Base-by-base conservation (phyloP, 1,140 invertebrate genomes). In the Sarcophaga peregrina region DNA sequence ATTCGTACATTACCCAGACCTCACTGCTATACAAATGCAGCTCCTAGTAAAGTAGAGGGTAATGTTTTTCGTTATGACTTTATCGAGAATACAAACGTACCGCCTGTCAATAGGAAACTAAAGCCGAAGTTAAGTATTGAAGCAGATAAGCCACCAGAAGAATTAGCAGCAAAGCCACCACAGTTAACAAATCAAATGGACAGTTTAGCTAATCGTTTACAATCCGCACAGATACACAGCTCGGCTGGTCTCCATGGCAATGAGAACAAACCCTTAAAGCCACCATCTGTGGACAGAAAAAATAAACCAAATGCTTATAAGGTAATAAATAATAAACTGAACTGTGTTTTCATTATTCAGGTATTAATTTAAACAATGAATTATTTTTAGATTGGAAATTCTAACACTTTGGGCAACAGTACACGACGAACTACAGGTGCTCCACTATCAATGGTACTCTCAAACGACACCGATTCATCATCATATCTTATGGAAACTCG, bases 1-100 rank as follows among this genome's bases (percentile, higher is more conserved):
- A 37, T 84, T 15, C 50, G 52, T 15, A 90, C 87, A 5, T 73
- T 90, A 82, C 86, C 87, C 46, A 87, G 91, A 47, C 91, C 92
- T 80, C 94, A 95, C 87, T 94, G 93, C 84, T 95, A 95, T 85
- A 93, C 93, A n/a, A 96, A 96, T 90, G 94, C 94, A 10, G 93
- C 93, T 9, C 93, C 93, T 50, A 91, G 91, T 3, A 90, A 90
- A 15, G 85, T 92, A 25, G 93, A 94, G 52, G 93, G 93, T 20
- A 92, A 91, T 83, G 92, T 93, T 5, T 92, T 93, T 85, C 90
- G 91, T 78, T 93, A 93, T 86, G 93, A 93, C 88, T 89, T 91
- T 75, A 90, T 91, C 45, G 87, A 89, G 80, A 86, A 86, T 68
- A 90, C 91, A 25, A 87, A 92, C 68, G 95, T 96, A 9, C 95